Evolutionary conservation across 2,797 vertebrate species (phyloP).

Genomic region (Ptychobarbus kaznakovi): DNA sequence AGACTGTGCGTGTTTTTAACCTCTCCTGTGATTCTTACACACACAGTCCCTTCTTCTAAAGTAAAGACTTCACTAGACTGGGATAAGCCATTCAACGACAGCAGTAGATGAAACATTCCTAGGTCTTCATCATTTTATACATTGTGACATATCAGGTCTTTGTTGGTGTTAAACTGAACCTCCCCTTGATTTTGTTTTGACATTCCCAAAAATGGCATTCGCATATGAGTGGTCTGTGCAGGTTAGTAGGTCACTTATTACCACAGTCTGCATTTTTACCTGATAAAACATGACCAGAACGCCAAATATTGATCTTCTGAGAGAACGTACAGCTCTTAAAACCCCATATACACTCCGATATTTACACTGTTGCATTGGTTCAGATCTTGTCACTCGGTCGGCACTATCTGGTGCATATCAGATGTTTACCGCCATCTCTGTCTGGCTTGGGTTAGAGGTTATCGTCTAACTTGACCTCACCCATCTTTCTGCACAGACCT

Average conservation of each 20-base stretch:
- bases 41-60: slow-evolving; percentile 52
- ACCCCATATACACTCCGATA: neutral
- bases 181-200: neutral
- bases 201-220: neutral
- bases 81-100: slow-evolving; percentile 5
- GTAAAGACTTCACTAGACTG: slow-evolving; percentile 36
- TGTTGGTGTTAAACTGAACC: slow-evolving; percentile 12
- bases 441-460: slow-evolving; percentile 10
- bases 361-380: neutral
- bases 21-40: slow-evolving; percentile 64
- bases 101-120: slow-evolving; percentile 18
- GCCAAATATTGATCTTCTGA: neutral
- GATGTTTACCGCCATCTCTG: neutral
- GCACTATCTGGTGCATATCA: slow-evolving; percentile 40
- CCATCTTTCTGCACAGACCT: neutral
- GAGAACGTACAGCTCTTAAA: slow-evolving; percentile 5
- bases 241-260: neutral
- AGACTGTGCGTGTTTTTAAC: slow-evolving; percentile 66
- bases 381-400: slow-evolving; percentile 5
- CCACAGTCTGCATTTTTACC: neutral
- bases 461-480: slow-evolving; percentile 4
- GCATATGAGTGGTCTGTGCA: slow-evolving; percentile 6
- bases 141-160: slow-evolving; percentile 25
- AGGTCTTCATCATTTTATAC: slow-evolving; percentile 12
- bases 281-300: neutral